Conservation (phyloP, 2,888 invertebrate species). For the Thymelicus sylvestris region DNA sequence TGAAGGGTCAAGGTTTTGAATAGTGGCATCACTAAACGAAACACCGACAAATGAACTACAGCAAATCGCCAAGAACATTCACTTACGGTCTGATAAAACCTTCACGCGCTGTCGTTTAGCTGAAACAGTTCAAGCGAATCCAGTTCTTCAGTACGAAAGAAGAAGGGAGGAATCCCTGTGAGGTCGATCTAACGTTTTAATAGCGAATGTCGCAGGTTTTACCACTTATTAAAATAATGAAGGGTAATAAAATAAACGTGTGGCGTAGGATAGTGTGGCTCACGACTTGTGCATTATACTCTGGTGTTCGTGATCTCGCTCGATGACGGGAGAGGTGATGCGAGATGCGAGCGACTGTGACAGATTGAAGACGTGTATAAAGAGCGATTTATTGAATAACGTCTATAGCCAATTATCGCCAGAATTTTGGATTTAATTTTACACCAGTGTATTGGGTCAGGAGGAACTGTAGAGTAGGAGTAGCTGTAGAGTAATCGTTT, state of each 20-base stretch:
- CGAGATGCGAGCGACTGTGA: slow-evolving; percentile 8
- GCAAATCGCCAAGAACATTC: slow-evolving; percentile 18
- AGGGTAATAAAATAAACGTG: slow-evolving; percentile 56
- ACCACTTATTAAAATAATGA: slow-evolving; percentile 58
- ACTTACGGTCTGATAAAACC: slow-evolving; percentile 25
- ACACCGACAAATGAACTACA: slow-evolving; percentile 12
- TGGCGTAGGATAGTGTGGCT: slow-evolving; percentile 53
- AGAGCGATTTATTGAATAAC: slow-evolving; percentile 7
- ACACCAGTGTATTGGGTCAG: too few relatives aligned
- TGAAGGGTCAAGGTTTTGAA: slow-evolving; percentile 13
- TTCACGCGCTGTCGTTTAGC: slow-evolving; percentile 15
- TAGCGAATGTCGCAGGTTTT: slow-evolving; percentile 44
- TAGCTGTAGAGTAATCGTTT: too few relatives aligned
- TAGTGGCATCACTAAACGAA: slow-evolving; percentile 16
- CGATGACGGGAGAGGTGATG: slow-evolving; percentile 7
- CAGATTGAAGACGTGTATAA: slow-evolving; percentile 8
- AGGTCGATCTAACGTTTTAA: slow-evolving; percentile 9
- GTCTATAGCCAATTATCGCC: background rate
- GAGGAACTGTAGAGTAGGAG: too few relatives aligned
- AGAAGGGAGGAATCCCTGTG: slow-evolving; percentile 12
- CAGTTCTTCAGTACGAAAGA: background rate
- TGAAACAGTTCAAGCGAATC: slow-evolving; percentile 9
- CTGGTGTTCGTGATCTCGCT: slow-evolving; percentile 27
- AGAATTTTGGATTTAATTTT: too few relatives aligned
- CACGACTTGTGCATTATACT: slow-evolving; percentile 64